Conservation (phyloP, 2,888 invertebrate genomes). For the Epinotia ramella region DNA sequence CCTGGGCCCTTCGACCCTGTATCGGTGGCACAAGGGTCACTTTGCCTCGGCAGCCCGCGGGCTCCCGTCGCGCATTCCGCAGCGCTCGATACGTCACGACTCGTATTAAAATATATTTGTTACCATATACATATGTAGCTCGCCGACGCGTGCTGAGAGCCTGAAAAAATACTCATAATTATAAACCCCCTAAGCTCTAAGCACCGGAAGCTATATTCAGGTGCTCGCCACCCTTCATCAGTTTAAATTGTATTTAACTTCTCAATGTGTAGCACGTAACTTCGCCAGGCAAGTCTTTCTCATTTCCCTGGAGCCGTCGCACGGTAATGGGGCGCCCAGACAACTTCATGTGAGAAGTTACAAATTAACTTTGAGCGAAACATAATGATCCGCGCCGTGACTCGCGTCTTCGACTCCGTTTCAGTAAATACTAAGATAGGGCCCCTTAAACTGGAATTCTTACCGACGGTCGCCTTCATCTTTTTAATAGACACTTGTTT, state of each 20-base stretch:
- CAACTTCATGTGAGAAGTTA: conserved; percentile 40
- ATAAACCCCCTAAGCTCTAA: background rate
- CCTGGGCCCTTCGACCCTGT: conserved; percentile 11
- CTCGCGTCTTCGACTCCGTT: conserved; percentile 24
- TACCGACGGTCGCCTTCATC: conserved; percentile 34
- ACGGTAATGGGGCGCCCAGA: conserved; percentile 15
- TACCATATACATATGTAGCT: conserved; percentile 45
- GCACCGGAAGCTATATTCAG: conserved; percentile 32
- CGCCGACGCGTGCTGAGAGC: conserved; percentile 45
- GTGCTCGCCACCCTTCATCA: conserved; percentile 13
- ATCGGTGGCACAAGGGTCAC: conserved; percentile 6
- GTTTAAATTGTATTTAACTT: conserved; percentile 8
- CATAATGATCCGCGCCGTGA: conserved; percentile 40
- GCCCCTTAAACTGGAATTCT: conserved; percentile 36
- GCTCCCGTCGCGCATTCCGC: conserved; percentile 46
- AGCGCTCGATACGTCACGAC: conserved; percentile 37
- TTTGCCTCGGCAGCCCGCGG: background rate
- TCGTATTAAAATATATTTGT: conserved; percentile 41
- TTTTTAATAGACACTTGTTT: conserved; percentile 46
- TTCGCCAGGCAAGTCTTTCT: conserved; percentile 26
- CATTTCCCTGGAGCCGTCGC: conserved; percentile 23
- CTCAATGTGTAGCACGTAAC: background rate
- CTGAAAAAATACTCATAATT: conserved; percentile 39
- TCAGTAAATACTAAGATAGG: conserved; percentile 4
- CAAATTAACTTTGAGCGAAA: conserved; percentile 41